Base-by-base conservation (phyloP, 2,888 invertebrate species). In the Prenolepis imparis region DNA sequence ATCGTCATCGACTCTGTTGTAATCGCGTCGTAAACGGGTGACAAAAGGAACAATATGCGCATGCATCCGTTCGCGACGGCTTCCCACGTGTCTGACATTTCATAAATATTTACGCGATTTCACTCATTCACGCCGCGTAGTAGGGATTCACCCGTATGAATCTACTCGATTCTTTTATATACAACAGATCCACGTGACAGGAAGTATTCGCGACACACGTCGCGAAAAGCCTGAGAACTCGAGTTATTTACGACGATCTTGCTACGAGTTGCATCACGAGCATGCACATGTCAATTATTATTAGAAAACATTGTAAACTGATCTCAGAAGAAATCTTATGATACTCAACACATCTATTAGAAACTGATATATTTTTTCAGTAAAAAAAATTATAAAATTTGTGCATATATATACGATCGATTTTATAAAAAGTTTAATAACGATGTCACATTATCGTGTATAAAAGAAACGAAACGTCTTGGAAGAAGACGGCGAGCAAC, bases 101-200 rank as follows among this genome's bases (percentile, higher is more conserved):
- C 87, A 91, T 93, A 93, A 93, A 93, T 91, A 92, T 93, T 93
- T 93, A 93, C 92, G 87, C 85, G 88, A 91, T 91, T 92, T 91
- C 91, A 91, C 91, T 93, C 89, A 92, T 91, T 89, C 89, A 81
- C 82, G 77, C 86, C 88, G 87, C 88, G 88, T 88, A 86, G 84
- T 78, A 86, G 84, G 82, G 72, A 85, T 82, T 68, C 66, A 44
- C 72, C 72, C 86, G 87, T 88, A 88, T 86, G 91, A 91, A 88
- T 87, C 85, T 87, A 84, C 82, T 86, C 68, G 77, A 78, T 80
- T 77, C 86, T 84, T 75, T 86, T 83, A 85, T 32, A 18, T 72
- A 75, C 57, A 57, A 44, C 59, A 41, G 85, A 85, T 90, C 88
- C 91, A 91, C 91, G 91, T 91, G 90, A 90, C 89, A 84, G 90